Conservation (phyloP, 2,888 invertebrate species). For the Pachliopta kotzebuea region DNA sequence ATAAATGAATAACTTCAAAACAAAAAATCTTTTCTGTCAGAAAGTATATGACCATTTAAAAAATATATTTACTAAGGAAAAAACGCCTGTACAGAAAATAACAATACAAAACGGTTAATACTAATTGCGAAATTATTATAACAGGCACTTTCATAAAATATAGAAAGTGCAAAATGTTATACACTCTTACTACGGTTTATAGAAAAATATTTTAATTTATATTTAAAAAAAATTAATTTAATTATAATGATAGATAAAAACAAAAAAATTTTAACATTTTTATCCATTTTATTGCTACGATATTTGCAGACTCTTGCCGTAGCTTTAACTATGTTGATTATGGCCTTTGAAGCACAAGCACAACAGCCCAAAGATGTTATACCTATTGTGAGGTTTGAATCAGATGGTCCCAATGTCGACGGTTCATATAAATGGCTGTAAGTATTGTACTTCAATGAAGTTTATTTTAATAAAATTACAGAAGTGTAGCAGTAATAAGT, state of each 20-base stretch:
- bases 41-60: background rate
- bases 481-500: too few relatives aligned
- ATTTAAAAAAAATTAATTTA: too few relatives aligned
- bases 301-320: slow-evolving; percentile 56
- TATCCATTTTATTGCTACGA: too few relatives aligned
- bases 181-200: too few relatives aligned
- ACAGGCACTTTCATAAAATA: too few relatives aligned
- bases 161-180: too few relatives aligned
- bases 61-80: background rate
- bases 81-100: background rate
- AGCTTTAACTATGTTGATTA: slow-evolving; percentile 42
- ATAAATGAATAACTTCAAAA: too few relatives aligned
- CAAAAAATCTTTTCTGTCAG: too few relatives aligned
- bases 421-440: slow-evolving; percentile 83
- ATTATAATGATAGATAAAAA: too few relatives aligned
- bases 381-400: slow-evolving; percentile 81
- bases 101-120: background rate
- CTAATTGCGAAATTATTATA: background rate
- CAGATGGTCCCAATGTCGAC: slow-evolving; percentile 82
- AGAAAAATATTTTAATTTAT: too few relatives aligned
- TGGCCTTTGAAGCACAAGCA: slow-evolving; percentile 44
- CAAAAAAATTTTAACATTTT: too few relatives aligned
- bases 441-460: slow-evolving; percentile 25
- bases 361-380: slow-evolving; percentile 64
- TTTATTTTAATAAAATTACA: background rate